Conservation (phyloP, 2,888 invertebrate genomes). For the Allophyes oxyacanthae region DNA sequence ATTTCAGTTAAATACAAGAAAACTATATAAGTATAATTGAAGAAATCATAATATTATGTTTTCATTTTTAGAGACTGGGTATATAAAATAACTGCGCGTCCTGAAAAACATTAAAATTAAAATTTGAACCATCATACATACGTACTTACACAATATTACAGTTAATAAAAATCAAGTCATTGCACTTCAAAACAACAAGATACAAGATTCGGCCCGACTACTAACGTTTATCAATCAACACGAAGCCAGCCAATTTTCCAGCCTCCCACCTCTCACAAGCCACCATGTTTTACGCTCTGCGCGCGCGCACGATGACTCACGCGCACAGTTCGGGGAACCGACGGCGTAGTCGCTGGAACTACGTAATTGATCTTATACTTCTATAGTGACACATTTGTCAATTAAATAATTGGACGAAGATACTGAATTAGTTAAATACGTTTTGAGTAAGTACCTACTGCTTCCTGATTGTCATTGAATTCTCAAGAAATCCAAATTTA, state of each 20-base stretch:
- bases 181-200: too few species aligned
- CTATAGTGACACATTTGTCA: conserved; percentile 11
- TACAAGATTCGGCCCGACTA: too few species aligned
- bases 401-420: conserved; percentile 1
- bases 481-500: conserved; percentile 4
- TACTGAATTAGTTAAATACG: background rate
- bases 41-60: too few species aligned
- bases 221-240: background rate
- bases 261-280: conserved; percentile 8
- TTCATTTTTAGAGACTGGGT: too few species aligned
- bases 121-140: too few species aligned
- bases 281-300: conserved; percentile 17
- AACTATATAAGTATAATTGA: too few species aligned
- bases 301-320: conserved; percentile 11
- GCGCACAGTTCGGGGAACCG: conserved; percentile 12
- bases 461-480: conserved; percentile 2
- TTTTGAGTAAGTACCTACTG: background rate
- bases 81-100: too few species aligned
- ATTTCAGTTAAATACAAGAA: too few species aligned
- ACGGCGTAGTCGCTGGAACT: conserved; percentile 3
- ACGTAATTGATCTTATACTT: conserved; percentile 1
- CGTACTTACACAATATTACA: too few species aligned
- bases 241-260: background rate
- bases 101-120: too few species aligned
- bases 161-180: too few species aligned